These are phyloP conservation scores for Drosophila mojavensis DNA, from an alignment of 1,140 invertebrate genomes.

Conservation along the genomic window DNA sequence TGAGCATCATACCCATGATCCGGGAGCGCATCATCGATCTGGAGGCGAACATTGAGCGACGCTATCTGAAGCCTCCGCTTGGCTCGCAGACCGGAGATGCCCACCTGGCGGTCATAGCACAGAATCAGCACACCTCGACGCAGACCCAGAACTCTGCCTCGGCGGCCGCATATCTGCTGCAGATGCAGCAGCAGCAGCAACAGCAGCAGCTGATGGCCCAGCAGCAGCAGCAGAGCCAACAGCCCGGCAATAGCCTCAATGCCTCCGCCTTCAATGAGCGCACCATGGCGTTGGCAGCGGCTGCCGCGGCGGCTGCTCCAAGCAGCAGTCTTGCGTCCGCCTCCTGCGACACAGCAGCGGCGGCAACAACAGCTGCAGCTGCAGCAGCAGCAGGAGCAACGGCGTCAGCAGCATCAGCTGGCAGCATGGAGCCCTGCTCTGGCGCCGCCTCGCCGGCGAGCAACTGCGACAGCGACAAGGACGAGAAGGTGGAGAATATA, in stretches of 20 bases:
- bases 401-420: slow-evolving; percentile 6
- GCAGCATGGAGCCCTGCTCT: slow-evolving; percentile 54
- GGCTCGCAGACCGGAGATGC: slow-evolving; percentile 86
- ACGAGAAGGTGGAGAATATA: slow-evolving; percentile 84
- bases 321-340: not conserved
- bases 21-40: slow-evolving; percentile 91
- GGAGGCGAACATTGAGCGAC: slow-evolving; percentile 94
- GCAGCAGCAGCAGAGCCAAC: slow-evolving; percentile 53
- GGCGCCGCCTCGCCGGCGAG: slow-evolving; percentile 75
- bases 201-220: slow-evolving; percentile 48
- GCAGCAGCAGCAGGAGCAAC: not conserved
- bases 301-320: slow-evolving; percentile 54
- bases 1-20: slow-evolving; percentile 87
- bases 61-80: slow-evolving; percentile 97
- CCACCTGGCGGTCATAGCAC: slow-evolving; percentile 81
- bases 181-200: slow-evolving; percentile 77
- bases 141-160: slow-evolving; percentile 80
- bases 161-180: slow-evolving; percentile 70
- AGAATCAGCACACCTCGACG: slow-evolving; percentile 77
- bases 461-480: slow-evolving; percentile 79
- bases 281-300: slow-evolving; percentile 75
- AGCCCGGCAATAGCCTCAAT: slow-evolving; percentile 56
- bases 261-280: slow-evolving; percentile 76
- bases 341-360: not conserved
- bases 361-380: not conserved